Base-by-base conservation (phyloP, 2,888 invertebrate species). In the Hipparchia semele region DNA sequence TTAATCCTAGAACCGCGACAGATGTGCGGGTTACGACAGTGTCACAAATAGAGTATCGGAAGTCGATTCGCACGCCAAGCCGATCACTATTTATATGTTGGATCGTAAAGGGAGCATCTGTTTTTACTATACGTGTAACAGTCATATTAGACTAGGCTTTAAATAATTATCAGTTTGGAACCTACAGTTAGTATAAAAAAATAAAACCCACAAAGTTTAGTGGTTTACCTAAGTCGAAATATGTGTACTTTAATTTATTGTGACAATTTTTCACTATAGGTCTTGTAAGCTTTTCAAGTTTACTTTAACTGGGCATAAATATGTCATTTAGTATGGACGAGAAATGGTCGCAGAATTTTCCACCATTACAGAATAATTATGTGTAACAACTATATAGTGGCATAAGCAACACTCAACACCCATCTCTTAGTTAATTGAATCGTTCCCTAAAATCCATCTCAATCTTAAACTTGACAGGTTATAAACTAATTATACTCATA, bases 31-130 rank as follows among this genome's bases (percentile, higher is more conserved):
- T 39, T 39, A 39, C 39, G 73, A 71, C 56, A 73, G 62, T 68
- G 72, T 72, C 70, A 67, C 75, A 60, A 70, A 68, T 67, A 72
- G 70, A 74, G 70, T 74, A 77, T 75, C 75, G 73, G 76, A 74
- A 76, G 84, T 86, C 86, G 86, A 88, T 87, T 87, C 85, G 84
- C 82, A 82, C 84, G 90, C 90, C 90, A 90, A 90, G 88, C 90
- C 86, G 84, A 90, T 90, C 86, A 89, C 90, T 91, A 90, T 91
- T 91, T 90, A 89, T 90, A 91, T 79, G 76, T 78, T 79, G 77
- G 73, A 76, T 74, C 77, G 75, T 75, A 75, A 75, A 75, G 78
- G 82, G 78, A 75, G 74, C 79, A 76, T 79, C 79, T 79, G 81
- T 74, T 78, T 72, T 78, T 77, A 79, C 68, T 73, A 46, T 68